Base-by-base conservation (phyloP, 2,888 invertebrate species). In the Priocnemis perturbator region DNA sequence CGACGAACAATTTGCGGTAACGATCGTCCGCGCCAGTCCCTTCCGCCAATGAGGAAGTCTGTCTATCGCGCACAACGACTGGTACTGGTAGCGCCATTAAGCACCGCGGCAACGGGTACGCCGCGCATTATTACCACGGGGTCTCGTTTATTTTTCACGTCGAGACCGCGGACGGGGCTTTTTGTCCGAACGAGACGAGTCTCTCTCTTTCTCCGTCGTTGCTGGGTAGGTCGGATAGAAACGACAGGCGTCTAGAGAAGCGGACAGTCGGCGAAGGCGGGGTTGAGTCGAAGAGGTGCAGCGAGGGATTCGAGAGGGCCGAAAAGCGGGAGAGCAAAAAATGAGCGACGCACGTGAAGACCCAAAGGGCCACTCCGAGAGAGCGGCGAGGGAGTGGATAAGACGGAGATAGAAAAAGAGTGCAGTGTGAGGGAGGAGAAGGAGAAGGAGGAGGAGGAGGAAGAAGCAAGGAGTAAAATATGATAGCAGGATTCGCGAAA, bases 401-500 rank as follows among this genome's bases (percentile, higher is more conserved):
- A 55, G 19, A 30, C 26, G 45, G 30, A n/a, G 20, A 17, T n/a
- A 37, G 59, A 68, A 58, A 67, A 57, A 17, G 50, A 3, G 14
- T 30, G 14, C 11, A 37, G 58, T 7, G 14, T 58, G 26, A 26
- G 45, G 64, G 23, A 67, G 64, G 64, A 64, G 60, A 53, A 52
- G 67, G 20, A 64, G 50, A 60, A 30, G 48, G 44, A 55, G 62
- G 71, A 69, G 60, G 52, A 50, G 64, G 65, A n/a, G 1, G 20
- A 44, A 58, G 67, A 73, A 37, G 66, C 69, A 55, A 65, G 64
- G 68, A 75, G 77, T 87, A 87, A 88, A 87, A 87, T 88, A 88
- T 88, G 87, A 88, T 85, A 86, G 85, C 85, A 77, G 78, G 81
- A 86, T 84, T 86, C 84, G 87, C 86, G 88, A 88, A 88, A 88